Base-by-base conservation (phyloP, 2,888 invertebrate genomes). In the Dasypolia templi region DNA sequence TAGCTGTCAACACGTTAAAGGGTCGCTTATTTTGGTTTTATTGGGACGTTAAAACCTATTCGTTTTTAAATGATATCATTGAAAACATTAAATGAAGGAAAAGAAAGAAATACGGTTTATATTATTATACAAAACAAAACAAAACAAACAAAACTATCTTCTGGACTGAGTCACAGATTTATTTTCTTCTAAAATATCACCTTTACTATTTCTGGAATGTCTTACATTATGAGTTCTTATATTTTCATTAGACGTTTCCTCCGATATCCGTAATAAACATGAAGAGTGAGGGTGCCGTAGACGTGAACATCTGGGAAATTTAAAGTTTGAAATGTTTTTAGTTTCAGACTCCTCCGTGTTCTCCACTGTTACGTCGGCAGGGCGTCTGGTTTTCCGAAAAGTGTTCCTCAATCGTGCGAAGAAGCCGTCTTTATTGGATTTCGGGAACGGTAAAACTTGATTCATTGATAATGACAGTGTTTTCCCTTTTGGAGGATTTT, bases 391-490 rank as follows among this genome's bases (percentile, higher is more conserved):
- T 75, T 91, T 94, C 44, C 90, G 89, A 67, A 95, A 91, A 17
- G 91, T 90, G 53, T 92, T 92, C 74, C 87, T 90, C 17, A 96
- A 75, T 39, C 93, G 91, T 29, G 89, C 81, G 4, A 95, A 88
- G 66, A 95, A 92, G 71, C 90, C 88, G 35, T 91, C 87, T 68
- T 89, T 94, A 62, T 83, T 92, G 1, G 93, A 89, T 85, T 94
- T 95, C 4, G 95, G 95, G 78, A 93, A 95, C 3, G 95, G 95
- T 62, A 96, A 84, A n/a, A 96, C 89, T 91, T 95, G 93, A 61
- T 92, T 89, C 92, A 95, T 94, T 11, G 94, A 91, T 32, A 95
- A 83, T 26, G 91, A 90, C 5, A 86, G 77, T 55, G 61, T 53
- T 76, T 86, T 76, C n/a, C 58, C 65, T 56, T 64, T 73, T 26